phyloP scores from a whole-genome alignment of 2,797 vertebrate genomes.

The Arctocebus calabarensis region DNA sequence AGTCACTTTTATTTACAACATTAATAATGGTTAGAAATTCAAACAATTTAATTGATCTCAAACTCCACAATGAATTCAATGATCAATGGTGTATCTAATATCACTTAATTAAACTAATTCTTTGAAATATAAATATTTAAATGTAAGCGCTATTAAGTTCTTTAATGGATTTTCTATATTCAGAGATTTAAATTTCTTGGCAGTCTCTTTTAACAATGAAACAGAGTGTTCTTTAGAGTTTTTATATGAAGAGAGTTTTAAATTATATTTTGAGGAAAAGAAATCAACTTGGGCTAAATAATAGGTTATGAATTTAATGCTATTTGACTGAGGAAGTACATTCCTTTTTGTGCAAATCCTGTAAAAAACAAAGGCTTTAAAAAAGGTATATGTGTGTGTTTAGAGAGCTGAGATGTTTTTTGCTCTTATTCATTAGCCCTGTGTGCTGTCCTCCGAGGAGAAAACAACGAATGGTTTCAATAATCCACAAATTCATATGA shows the following conservation, averaged over 20 bases:
- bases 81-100: background rate
- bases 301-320: background rate
- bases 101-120: constrained; percentile 34
- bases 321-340: background rate
- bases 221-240: background rate
- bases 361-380: background rate
- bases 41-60: constrained; percentile 50
- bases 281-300: background rate
- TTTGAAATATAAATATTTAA: constrained; percentile 62
- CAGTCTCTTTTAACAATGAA: constrained; percentile 14
- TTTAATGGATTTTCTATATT: constrained; percentile 64
- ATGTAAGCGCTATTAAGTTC: background rate
- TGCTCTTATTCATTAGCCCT: background rate
- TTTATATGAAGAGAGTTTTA: background rate
- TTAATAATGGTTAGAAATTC: constrained; percentile 46
- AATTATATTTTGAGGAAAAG: background rate
- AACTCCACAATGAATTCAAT: constrained; percentile 11
- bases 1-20: background rate
- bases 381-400: background rate
- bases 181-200: background rate
- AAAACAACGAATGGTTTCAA: background rate
- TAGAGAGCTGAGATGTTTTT: background rate
- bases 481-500: background rate
- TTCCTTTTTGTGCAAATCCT: background rate
- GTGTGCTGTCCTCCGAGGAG: background rate